phyloP scores from a whole-genome alignment of 2,888 invertebrate species.

The Congeria kusceri region DNA sequence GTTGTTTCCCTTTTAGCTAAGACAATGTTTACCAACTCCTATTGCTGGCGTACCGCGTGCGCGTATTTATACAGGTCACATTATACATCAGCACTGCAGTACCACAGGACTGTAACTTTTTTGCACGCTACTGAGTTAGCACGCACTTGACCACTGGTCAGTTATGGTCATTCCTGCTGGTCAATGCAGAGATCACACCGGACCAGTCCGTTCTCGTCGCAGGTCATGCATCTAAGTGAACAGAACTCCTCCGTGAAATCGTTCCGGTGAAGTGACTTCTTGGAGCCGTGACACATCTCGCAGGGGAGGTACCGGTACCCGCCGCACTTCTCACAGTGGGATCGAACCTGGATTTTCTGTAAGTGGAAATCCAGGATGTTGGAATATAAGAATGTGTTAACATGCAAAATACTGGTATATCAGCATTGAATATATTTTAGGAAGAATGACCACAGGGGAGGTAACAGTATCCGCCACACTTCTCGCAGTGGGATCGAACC shows the following conservation, averaged over 20 bases:
- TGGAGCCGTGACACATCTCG: constrained; percentile 96
- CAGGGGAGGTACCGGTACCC: constrained; percentile 96
- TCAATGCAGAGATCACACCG: constrained; percentile 92
- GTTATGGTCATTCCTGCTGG: constrained; percentile 78
- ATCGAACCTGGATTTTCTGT: constrained; percentile 84
- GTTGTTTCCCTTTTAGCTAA: too few relatives aligned
- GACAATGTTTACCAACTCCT: too few relatives aligned
- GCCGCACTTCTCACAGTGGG: constrained; percentile 95
- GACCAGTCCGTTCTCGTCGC: constrained; percentile 97
- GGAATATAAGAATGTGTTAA: too few relatives aligned
- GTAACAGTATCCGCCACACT: constrained; percentile 96
- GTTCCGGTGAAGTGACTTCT: constrained; percentile 97
- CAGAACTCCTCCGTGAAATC: constrained; percentile 97
- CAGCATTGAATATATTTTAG: too few relatives aligned
- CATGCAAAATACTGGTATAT: too few relatives aligned
- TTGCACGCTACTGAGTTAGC: too few relatives aligned
- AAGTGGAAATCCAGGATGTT: constrained; percentile 45
- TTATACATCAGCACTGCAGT: too few relatives aligned
- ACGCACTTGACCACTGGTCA: background rate
- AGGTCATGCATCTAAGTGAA: constrained; percentile 88
- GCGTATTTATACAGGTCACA: too few relatives aligned
- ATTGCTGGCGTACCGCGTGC: too few relatives aligned
- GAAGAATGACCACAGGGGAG: constrained; percentile 89
- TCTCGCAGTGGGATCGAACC: constrained; percentile 90
- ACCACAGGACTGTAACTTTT: too few relatives aligned